Percentiles rank a stretch among this genome's conserved stretches.
phyloP scores from a whole-genome alignment of 2,888 invertebrate species.

The Troides aeacus region DNA sequence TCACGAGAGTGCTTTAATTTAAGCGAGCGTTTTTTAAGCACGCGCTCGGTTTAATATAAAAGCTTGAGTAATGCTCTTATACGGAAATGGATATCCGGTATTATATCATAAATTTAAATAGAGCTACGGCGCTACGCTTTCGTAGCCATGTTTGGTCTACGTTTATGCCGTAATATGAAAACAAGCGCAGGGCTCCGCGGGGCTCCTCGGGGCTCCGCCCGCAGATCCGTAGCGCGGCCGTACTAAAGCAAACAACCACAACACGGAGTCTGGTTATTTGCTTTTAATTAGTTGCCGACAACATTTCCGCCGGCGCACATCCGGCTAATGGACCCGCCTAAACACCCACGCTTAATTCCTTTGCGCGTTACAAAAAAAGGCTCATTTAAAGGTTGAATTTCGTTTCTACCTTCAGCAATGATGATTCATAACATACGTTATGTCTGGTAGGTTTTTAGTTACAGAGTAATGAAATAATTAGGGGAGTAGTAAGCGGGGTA shows the following conservation, averaged over 20 bases:
- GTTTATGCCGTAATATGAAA: constrained; percentile 29
- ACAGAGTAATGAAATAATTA: too few species aligned
- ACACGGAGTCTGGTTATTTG: constrained; percentile 35
- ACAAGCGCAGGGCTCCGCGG: constrained; percentile 13
- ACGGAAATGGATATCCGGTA: constrained; percentile 20
- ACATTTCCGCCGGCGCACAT: constrained; percentile 14
- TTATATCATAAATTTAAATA: constrained; percentile 28
- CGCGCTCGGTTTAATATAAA: constrained; percentile 16
- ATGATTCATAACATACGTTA: too few species aligned
- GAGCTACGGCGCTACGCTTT: constrained; percentile 14
- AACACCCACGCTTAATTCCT: constrained; percentile 18
- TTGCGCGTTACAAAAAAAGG: neutral
- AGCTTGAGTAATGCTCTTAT: constrained; percentile 25
- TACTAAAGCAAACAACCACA: constrained; percentile 28
- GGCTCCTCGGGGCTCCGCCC: constrained; percentile 26
- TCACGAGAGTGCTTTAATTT: too few species aligned
- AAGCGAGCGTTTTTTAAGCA: constrained; percentile 10
- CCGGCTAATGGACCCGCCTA: constrained; percentile 28
- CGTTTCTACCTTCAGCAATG: too few species aligned
- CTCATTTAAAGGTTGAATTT: too few species aligned
- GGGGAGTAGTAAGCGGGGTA: too few species aligned
- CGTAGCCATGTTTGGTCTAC: constrained; percentile 27
- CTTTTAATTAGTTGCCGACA: constrained; percentile 39
- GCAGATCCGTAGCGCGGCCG: constrained; percentile 17
- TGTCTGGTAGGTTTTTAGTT: too few species aligned